Percentiles rank a stretch among this genome's conserved stretches.
These are phyloP conservation scores for Centropus bengalensis DNA, from an alignment of 2,113 vertebrate species.

Conservation along the genomic window DNA sequence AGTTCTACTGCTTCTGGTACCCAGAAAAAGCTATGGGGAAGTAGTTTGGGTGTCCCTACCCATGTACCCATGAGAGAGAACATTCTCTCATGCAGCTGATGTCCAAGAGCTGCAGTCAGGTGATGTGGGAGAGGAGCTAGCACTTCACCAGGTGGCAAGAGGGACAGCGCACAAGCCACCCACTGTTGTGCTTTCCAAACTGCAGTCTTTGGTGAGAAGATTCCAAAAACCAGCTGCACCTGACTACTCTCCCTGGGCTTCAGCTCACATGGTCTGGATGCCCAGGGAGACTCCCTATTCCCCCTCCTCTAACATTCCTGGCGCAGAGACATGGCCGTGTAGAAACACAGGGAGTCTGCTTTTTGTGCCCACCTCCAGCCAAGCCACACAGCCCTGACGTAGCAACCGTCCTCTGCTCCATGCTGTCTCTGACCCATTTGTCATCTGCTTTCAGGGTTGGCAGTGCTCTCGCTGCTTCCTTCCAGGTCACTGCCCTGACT, in stretches of 20 bases:
- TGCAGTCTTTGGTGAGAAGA: background rate
- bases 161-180: background rate
- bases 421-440: background rate
- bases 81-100: background rate
- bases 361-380: background rate
- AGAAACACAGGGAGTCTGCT: background rate
- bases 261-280: accelerated
- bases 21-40: background rate
- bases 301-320: background rate
- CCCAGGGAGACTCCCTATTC: background rate
- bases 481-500: constrained; percentile 11
- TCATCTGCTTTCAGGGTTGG: background rate
- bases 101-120: background rate
- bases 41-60: background rate
- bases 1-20: background rate
- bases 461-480: background rate
- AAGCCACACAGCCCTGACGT: background rate
- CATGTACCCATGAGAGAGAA: too few species aligned
- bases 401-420: background rate
- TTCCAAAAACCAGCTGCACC: background rate
- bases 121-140: background rate
- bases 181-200: background rate
- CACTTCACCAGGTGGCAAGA: background rate
- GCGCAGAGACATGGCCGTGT: background rate
- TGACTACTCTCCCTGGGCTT: background rate